Base-by-base conservation (phyloP, 2,113 vertebrate genomes). In the Myotis yumanensis region DNA sequence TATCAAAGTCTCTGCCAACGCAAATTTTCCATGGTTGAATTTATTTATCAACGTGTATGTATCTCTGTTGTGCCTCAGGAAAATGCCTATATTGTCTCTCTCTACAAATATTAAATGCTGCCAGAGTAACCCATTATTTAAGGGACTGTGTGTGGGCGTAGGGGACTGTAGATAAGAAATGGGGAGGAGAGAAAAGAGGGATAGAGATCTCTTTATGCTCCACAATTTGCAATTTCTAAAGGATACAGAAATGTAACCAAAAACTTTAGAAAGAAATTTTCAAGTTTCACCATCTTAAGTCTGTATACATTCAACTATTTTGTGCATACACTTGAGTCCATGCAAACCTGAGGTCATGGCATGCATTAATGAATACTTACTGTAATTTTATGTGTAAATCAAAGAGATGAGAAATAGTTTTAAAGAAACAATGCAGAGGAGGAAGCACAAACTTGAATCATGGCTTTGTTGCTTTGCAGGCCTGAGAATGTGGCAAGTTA, bases 141-240 rank as follows among this genome's bases (percentile, higher is more conserved):
- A 86, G 76, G 57, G 62, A 72, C 9, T 7, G 3, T 57, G 22
- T 4, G 7, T n/a, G n/a, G 8, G 15, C 4, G 11, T 2, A 20
- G 18, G 18, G 59, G 59, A 62, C 59, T 11, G 3, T 25, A 76
- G 18, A 23, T n/a, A 85, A 81, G 54, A 82, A 30, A 94, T 17
- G 9, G 23, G 43, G 23, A 81, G 37, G 22, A 43, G 16, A 73
- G 23, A 48, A 62, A 48, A 48, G 32, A 66, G 72, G 28, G 3
- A 23, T 7, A 77, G 35, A 76, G n/a, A 83, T 79, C 17, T 52
- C 37, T 52, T 80, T 84, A 37, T 80, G 48, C 23, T 87, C 30
- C 87, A 20, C 18, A 89, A 32, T 83, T 90, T 77, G 25, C 11
- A 93, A 43, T 43, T 86, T 69, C 46, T 91, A 84, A 94, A 95